Conservation (phyloP, 2,113 vertebrate genomes). For the Tinamus guttatus region DNA sequence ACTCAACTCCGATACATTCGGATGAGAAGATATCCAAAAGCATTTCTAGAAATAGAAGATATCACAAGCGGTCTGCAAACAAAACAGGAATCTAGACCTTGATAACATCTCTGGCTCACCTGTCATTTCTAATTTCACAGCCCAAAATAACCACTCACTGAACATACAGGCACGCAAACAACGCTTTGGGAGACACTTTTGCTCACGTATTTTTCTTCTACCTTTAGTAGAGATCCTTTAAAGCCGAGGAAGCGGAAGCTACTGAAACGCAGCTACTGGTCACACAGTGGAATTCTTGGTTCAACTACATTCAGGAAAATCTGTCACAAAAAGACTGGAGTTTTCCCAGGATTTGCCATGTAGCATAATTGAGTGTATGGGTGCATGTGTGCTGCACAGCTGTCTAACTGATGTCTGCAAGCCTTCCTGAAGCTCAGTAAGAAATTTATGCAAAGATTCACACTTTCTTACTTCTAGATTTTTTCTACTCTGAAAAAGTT, state of each 20-base stretch:
- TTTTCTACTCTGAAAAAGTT: background rate
- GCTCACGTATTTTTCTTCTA: background rate
- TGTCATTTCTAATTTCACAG: background rate
- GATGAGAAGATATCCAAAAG: background rate
- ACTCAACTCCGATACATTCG: background rate
- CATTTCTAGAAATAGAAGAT: background rate
- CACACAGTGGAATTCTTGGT: background rate
- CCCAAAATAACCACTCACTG: background rate
- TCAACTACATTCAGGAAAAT: background rate
- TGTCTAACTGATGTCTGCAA: background rate
- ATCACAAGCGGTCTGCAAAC: background rate
- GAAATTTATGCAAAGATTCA: background rate
- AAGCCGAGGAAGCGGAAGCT: background rate
- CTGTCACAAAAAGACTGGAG: background rate
- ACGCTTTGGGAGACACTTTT: background rate
- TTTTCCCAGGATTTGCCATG: background rate
- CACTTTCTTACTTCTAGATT: background rate
- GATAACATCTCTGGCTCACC: background rate
- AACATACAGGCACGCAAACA: background rate
- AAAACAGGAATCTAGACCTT: background rate
- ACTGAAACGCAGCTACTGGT: background rate
- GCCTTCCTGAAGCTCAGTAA: background rate
- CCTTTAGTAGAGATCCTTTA: background rate
- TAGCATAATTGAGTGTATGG: background rate
- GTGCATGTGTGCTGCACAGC: fast-evolving